Evolutionary conservation across 2,113 vertebrate genomes (phyloP).

Genomic region (Microtus montanus): DNA sequence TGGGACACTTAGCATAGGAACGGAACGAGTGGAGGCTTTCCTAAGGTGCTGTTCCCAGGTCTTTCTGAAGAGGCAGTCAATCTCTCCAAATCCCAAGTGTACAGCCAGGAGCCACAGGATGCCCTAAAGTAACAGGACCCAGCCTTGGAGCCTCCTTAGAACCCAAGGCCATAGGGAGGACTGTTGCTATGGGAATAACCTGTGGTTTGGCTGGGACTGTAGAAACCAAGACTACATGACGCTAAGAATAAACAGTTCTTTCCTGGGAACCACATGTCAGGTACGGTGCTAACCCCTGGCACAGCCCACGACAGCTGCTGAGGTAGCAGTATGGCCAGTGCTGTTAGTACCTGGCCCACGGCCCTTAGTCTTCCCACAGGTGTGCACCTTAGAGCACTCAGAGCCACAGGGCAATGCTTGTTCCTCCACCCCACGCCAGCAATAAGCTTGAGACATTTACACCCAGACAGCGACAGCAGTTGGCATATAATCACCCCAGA

Average conservation of each 20-base stretch:
- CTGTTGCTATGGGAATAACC: neutral
- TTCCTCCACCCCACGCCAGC: neutral
- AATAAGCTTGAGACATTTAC: too few species aligned
- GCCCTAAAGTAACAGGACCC: neutral
- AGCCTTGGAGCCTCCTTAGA: neutral
- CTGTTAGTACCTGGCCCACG: neutral
- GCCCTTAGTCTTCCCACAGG: neutral
- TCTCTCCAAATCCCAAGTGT: neutral
- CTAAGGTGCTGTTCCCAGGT: too few species aligned
- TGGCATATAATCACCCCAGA: neutral
- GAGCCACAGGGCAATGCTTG: neutral
- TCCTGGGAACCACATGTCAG: neutral
- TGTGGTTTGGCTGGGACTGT: neutral
- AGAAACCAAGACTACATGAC: neutral
- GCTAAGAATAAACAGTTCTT: neutral
- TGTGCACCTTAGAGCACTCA: neutral
- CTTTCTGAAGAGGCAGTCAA: neutral
- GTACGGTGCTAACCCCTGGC: neutral
- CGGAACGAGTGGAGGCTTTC: fast-evolving
- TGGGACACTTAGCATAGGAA: neutral
- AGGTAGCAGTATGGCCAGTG: neutral
- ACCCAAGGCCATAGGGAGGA: neutral
- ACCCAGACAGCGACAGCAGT: neutral
- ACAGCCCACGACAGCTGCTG: fast-evolving
- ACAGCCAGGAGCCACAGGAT: fast-evolving